These are phyloP conservation scores for Papilio dardanus DNA, from an alignment of 1,140 invertebrate genomes.

Conservation along the genomic window DNA sequence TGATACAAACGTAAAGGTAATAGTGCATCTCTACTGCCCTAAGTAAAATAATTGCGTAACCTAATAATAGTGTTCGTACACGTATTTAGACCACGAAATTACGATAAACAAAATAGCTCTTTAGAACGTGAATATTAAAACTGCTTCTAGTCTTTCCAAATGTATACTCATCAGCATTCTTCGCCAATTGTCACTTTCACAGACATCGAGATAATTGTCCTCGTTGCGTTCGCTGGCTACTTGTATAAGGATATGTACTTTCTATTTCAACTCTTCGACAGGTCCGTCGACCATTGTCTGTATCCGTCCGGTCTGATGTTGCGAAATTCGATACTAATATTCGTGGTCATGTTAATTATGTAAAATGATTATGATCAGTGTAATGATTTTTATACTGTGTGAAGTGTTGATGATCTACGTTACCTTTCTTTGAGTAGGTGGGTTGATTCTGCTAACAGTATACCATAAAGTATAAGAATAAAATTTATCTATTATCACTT, in stretches of 20 bases:
- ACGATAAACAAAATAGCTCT: neutral
- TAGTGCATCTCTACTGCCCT: too few relatives aligned
- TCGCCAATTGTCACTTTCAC: constrained; percentile 38
- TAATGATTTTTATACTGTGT: neutral
- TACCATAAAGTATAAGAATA: too few relatives aligned
- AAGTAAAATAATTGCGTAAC: neutral
- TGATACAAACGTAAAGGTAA: too few relatives aligned
- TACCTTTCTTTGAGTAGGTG: too few relatives aligned
- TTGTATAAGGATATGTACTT: constrained; percentile 48
- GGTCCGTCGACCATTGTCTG: neutral
- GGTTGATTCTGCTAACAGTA: too few relatives aligned
- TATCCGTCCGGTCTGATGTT: constrained; percentile 1
- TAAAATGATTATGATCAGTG: neutral
- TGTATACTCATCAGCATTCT: constrained; percentile 26
- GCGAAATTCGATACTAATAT: neutral
- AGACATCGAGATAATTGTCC: constrained; percentile 40
- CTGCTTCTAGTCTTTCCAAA: neutral
- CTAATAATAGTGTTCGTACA: neutral
- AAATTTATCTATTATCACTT: too few relatives aligned
- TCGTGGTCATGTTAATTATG: neutral
- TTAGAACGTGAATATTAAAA: neutral
- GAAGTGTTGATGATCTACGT: too few relatives aligned
- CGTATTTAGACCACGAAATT: too few relatives aligned
- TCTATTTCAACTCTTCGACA: constrained; percentile 49
- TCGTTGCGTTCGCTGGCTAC: constrained; percentile 38